Evolutionary conservation across 2,797 vertebrate species (phyloP).

Genomic region (Sebastes steindachneri): DNA sequence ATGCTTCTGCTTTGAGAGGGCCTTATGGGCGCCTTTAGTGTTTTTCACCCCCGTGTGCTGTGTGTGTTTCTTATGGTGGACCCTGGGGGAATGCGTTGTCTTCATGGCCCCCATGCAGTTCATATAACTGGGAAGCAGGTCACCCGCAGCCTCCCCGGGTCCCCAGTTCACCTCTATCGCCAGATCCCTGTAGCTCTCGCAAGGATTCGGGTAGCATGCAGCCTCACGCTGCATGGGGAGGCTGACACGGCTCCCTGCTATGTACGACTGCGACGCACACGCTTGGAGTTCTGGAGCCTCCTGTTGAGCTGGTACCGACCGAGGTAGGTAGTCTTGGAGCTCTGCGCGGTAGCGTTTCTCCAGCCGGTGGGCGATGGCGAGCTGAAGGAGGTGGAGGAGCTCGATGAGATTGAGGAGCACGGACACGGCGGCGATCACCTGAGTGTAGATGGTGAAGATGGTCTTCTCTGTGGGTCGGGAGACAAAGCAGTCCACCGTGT

Average conservation of each 20-base stretch:
- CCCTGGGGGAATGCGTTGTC: slow-evolving; percentile 47
- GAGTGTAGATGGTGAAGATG: slow-evolving; percentile 87
- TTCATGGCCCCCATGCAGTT: slow-evolving; percentile 69
- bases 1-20: slow-evolving; percentile 67
- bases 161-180: slow-evolving; percentile 52
- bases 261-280: slow-evolving; percentile 15
- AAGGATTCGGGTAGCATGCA: slow-evolving; percentile 37
- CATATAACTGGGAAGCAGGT: slow-evolving; percentile 77
- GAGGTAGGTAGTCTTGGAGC: background rate
- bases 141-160: background rate
- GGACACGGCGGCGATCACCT: slow-evolving; percentile 80
- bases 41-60: slow-evolving; percentile 42
- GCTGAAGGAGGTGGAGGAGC: slow-evolving; percentile 80
- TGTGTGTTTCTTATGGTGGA: slow-evolving; percentile 55
- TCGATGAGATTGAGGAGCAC: slow-evolving; percentile 85
- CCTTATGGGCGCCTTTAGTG: slow-evolving; percentile 55
- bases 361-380: slow-evolving; percentile 66
- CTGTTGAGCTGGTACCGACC: background rate
- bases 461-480: slow-evolving; percentile 88
- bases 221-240: slow-evolving; percentile 29
- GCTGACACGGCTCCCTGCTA: slow-evolving; percentile 34
- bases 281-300: background rate
- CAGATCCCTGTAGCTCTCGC: slow-evolving; percentile 49
- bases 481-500: slow-evolving; percentile 87
- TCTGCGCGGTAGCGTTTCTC: slow-evolving; percentile 55